Evolutionary conservation across 2,888 invertebrate genomes (phyloP), one percentile per base, ranked within the genome.

Genomic region (Euspilapteryx auroguttella): DNA sequence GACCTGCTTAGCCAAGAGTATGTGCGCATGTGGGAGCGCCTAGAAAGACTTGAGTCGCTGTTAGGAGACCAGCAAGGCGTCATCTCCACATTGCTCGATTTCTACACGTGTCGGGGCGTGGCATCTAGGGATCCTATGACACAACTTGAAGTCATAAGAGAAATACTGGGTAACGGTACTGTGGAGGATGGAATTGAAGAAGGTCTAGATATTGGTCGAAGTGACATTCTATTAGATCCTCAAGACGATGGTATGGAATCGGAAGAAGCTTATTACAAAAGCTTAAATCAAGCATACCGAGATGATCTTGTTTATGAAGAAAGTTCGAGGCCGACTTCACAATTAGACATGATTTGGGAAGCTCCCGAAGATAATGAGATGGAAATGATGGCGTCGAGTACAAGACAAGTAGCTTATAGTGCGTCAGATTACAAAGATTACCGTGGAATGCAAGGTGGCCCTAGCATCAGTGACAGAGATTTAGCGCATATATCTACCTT

Each of bases 1-100:
- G 94, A 94, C 53, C 78, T 94, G 29, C 81, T 94, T 17, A 92
- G 92, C 21, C 90, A 90, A 48, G 94, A 94, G 55, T 94, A 94
- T 49, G 89, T 93, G 29, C 89, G 91, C 55, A 94, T 94, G 88
- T 94, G 94, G 93, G 89, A 90, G 48, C 79, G 93, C 24, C 71
- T 94, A 34, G 94, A 94, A 50, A 89, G 93, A 56, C 71, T 94
- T 14, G 94, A 94, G 55, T 83, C 88, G 12, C 79, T 94, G 34
- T 80, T 94, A 3, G 84, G 87, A 55, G 93, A 94, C 51, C 94
- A 94, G 57, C 94, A 94, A 56, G 87, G 89, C 41, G 92, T 94
- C 24, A 92, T 94, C 44, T 84, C 88, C 28, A 93, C 93, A 51
- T 76, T 94, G 46, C 82, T 94, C 50, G 87, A 88, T 51, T 86